Percentiles rank a stretch among this genome's conserved stretches.
These are phyloP conservation scores for Conistra vaccinii DNA, from an alignment of 2,888 invertebrate genomes.

Conservation along the genomic window DNA sequence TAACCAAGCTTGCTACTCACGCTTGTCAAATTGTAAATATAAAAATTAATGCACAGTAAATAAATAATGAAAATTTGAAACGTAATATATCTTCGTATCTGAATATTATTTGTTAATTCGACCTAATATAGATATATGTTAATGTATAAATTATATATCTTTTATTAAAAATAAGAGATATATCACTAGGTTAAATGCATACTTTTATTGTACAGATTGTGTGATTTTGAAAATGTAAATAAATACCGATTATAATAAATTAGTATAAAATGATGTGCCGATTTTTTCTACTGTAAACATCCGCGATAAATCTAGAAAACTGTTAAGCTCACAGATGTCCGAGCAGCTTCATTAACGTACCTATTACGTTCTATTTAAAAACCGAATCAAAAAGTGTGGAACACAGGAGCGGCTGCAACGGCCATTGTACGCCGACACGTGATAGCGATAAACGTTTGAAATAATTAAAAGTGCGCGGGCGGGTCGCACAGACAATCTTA, in stretches of 20 bases:
- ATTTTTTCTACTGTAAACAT: slow-evolving; percentile 24
- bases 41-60: slow-evolving; percentile 83
- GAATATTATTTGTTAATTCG: slow-evolving; percentile 79
- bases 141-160: slow-evolving; percentile 77
- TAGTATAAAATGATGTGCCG: slow-evolving; percentile 82
- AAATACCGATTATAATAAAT: slow-evolving; percentile 84
- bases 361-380: slow-evolving; percentile 33
- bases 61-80: slow-evolving; percentile 72
- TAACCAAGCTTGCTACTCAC: slow-evolving; percentile 87
- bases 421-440: slow-evolving; percentile 58
- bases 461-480: slow-evolving; percentile 77
- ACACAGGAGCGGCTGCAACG: slow-evolving; percentile 30
- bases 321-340: neutral
- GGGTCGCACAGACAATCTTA: slow-evolving; percentile 73
- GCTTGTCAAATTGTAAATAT: slow-evolving; percentile 88
- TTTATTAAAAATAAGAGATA: slow-evolving; percentile 86
- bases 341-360: neutral
- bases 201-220: slow-evolving; percentile 85
- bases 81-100: slow-evolving; percentile 77
- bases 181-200: slow-evolving; percentile 80
- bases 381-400: neutral
- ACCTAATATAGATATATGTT: slow-evolving; percentile 80
- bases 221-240: slow-evolving; percentile 87
- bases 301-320: neutral
- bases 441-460: slow-evolving; percentile 72